Conservation (phyloP, 2,888 invertebrate species). For the Drosophila tripunctata region DNA sequence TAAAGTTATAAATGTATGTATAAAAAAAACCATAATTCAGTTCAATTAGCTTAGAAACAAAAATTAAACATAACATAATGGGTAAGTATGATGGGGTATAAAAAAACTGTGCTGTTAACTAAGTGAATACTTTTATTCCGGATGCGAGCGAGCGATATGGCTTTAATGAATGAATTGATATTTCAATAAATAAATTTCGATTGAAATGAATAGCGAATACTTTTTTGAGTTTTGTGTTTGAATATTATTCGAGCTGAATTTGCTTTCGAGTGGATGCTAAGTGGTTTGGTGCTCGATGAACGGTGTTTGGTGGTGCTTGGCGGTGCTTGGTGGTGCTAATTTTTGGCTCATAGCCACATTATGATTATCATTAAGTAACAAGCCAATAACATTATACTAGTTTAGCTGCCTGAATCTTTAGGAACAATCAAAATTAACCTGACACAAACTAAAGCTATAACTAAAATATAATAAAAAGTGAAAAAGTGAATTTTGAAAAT, state of each 20-base stretch:
- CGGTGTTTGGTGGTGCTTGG: too few species aligned
- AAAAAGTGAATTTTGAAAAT: not conserved
- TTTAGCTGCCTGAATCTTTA: conserved; percentile 68
- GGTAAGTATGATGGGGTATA: conserved; percentile 17
- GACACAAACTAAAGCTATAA: conserved; percentile 25
- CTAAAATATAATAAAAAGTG: conserved; percentile 24
- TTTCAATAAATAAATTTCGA: conserved; percentile 59
- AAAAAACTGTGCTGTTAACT: conserved; percentile 53
- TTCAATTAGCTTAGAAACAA: conserved; percentile 64
- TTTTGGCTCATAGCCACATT: conserved; percentile 34
- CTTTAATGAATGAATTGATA: conserved; percentile 26
- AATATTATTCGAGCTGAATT: conserved; percentile 35
- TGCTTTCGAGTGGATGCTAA: conserved; percentile 9
- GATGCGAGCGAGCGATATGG: conserved; percentile 24
- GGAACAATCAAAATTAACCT: conserved; percentile 68
- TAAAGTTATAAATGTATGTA: conserved; percentile 1
- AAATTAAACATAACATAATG: conserved; percentile 36
- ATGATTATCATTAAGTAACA: conserved; percentile 70
- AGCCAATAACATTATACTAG: conserved; percentile 75
- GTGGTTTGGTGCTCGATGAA: not conserved
- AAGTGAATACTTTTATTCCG: conserved; percentile 54
- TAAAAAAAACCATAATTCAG: conserved; percentile 65
- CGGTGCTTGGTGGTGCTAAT: conserved; percentile 7
- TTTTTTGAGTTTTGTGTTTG: not conserved
- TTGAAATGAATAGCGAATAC: conserved; percentile 45